Base-by-base conservation (phyloP, 2,113 vertebrate genomes). In the Acrocephalus arundinaceus region DNA sequence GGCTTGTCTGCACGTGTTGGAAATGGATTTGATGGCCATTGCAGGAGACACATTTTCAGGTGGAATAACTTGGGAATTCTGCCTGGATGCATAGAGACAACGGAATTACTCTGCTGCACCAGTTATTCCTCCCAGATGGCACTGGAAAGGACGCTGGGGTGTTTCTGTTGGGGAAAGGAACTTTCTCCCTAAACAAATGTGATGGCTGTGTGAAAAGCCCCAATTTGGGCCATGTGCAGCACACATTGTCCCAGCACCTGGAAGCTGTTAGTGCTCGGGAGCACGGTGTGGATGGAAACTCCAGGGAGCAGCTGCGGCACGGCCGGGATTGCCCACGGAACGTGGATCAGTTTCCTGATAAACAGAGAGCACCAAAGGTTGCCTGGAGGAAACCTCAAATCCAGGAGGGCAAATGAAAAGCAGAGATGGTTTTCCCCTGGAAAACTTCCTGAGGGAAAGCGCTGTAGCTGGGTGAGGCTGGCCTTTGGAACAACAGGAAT, bases 61-160 rank as follows among this genome's bases (percentile, higher is more conserved):
- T 92, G 54, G 61, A 89, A 81, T 77, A 81, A 67, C 84, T 62
- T 25, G 81, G 71, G 85, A 96, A 83, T 87, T 83, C 74, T 89
- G 49, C 62, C 82, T 79, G 67, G 63, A 51, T 28, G n/a, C 43
- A 23, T 2, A 24, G 78, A 71, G 67, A 91, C 74, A 73, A 62
- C 6, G 46, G 58, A 70, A 77, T 87, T 66, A 24, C 89, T 45
- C 77, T 43, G 49, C 43, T 39, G 20, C 49, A 5, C 58, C 6
- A 2, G 43, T 96, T 87, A 90, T 96, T 82, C 84, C 58, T 93
- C 71, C 87, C 94, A 96, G 91, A 94, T 89, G 94, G 87, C 35
- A 10, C 27, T 18, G 71, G 79, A 23, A 61, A 61, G 70, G 76
- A 59, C 0, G 3, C 67, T 2, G 85, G 13, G 43, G 37, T 35